Conservation (phyloP, 2,113 vertebrate genomes). For the Perca schrenkii region DNA sequence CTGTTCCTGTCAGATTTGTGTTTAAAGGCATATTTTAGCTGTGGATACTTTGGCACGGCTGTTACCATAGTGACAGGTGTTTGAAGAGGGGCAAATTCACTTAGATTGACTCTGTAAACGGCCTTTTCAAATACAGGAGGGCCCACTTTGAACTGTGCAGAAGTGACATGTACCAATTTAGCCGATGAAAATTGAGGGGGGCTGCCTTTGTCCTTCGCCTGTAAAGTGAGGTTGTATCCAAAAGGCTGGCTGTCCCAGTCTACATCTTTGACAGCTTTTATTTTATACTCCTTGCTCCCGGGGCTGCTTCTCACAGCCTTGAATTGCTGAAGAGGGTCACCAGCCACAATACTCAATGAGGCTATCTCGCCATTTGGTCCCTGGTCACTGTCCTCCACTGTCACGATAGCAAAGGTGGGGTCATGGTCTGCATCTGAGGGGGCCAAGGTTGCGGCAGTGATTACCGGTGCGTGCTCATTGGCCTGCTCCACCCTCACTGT, state of each 20-base stretch:
- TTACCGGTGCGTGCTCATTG: constrained; percentile 90
- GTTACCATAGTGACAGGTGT: constrained; percentile 94
- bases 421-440: constrained; percentile 90
- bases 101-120: constrained; percentile 93
- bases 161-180: constrained; percentile 91
- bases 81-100: constrained; percentile 93
- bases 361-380: constrained; percentile 94
- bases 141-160: constrained; percentile 90
- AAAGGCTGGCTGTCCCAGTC: constrained; percentile 94
- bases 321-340: constrained; percentile 93
- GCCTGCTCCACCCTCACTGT: constrained; percentile 92
- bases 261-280: constrained; percentile 88
- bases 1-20: constrained; percentile 85
- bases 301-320: constrained; percentile 90
- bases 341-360: constrained; percentile 93
- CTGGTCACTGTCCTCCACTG: constrained; percentile 92
- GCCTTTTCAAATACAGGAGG: constrained; percentile 90
- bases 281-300: constrained; percentile 94
- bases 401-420: constrained; percentile 91
- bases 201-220: constrained; percentile 96
- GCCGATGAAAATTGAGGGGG: constrained; percentile 93
- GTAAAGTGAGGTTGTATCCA: constrained; percentile 96
- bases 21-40: constrained; percentile 90
- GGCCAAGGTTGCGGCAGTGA: constrained; percentile 87
- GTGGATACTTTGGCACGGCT: constrained; percentile 88